phyloP scores from a whole-genome alignment of 2,888 invertebrate genomes.

The Reticulitermes lucifugus region DNA sequence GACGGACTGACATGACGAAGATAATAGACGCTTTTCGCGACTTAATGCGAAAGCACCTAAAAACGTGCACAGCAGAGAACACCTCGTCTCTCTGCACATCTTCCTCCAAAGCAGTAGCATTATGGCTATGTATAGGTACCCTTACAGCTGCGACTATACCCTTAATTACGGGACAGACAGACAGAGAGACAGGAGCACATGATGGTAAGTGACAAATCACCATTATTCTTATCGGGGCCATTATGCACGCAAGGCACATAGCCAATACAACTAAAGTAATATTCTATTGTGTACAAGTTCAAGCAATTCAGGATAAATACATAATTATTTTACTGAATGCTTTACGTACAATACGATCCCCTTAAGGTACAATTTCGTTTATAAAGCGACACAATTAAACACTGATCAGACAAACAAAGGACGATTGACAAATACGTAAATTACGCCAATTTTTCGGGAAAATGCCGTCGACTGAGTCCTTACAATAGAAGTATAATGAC shows the following conservation, averaged over 20 bases:
- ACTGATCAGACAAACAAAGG: background rate
- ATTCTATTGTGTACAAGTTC: constrained; percentile 7
- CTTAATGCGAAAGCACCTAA: background rate
- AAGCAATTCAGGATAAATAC: constrained; percentile 24
- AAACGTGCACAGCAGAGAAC: constrained; percentile 23
- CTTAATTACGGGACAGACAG: background rate
- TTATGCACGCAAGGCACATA: constrained; percentile 4
- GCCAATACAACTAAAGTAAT: background rate
- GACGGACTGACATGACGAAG: too few relatives aligned
- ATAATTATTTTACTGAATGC: background rate
- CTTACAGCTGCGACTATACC: background rate
- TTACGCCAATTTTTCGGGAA: background rate
- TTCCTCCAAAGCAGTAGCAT: background rate
- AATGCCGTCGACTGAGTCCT: background rate
- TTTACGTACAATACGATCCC: background rate
- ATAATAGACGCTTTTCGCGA: too few relatives aligned
- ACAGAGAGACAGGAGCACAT: constrained; percentile 12
- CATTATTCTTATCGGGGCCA: constrained; percentile 1
- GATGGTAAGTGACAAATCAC: constrained; percentile 7
- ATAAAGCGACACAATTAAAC: background rate
- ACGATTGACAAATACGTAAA: background rate
- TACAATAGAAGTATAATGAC: background rate
- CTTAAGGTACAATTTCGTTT: background rate
- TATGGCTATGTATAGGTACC: background rate
- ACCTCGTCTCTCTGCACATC: constrained; percentile 8